Conservation (phyloP, 2,113 vertebrate species). For the Corythornis cristatus region DNA sequence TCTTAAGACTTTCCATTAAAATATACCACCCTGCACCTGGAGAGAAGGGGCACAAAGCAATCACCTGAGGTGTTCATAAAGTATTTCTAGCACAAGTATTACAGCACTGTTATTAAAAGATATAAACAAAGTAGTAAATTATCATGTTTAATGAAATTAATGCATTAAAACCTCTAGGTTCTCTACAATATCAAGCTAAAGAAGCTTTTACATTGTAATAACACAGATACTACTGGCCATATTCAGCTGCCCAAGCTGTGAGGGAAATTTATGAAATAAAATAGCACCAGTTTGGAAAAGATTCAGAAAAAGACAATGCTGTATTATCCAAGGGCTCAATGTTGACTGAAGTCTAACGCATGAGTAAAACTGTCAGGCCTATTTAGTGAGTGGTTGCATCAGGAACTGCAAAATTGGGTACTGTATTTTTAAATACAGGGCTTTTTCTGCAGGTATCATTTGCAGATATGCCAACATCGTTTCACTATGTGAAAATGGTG, state of each 20-base stretch:
- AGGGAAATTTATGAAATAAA: neutral
- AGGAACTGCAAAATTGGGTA: neutral
- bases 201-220: neutral
- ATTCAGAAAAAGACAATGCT: neutral
- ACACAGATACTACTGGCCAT: neutral
- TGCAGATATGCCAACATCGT: neutral
- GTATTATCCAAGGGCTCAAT: neutral
- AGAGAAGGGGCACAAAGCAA: neutral
- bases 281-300: neutral
- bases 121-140: neutral
- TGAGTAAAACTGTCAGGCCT: neutral
- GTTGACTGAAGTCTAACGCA: neutral
- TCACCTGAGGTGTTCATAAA: neutral
- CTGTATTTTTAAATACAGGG: neutral
- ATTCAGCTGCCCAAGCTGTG: neutral
- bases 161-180: neutral
- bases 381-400: neutral
- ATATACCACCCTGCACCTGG: neutral
- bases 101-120: neutral
- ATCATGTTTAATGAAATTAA: neutral
- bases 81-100: neutral
- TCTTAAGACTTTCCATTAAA: neutral
- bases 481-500: neutral
- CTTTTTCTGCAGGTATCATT: neutral
- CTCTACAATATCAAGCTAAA: neutral